Percentiles rank a stretch among this genome's conserved stretches.
These are phyloP conservation scores for Cossypha heuglini DNA, from an alignment of 2,797 vertebrate genomes.

Conservation along the genomic window DNA sequence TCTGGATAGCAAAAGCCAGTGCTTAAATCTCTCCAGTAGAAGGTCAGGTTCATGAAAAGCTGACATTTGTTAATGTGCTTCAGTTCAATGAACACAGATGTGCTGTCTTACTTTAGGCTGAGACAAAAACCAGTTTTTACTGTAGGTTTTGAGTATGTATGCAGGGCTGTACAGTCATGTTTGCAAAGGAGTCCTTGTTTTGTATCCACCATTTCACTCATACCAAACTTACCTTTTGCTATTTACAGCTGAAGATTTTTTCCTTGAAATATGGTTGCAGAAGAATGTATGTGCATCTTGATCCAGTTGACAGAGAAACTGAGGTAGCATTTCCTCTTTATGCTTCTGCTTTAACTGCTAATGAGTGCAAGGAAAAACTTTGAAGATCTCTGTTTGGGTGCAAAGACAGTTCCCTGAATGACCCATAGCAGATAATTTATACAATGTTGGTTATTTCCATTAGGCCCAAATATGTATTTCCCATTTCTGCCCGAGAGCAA, in stretches of 20 bases:
- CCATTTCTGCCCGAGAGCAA: not conserved
- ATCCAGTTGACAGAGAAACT: not conserved
- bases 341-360: not conserved
- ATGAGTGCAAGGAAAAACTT: not conserved
- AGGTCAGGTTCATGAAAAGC: not conserved
- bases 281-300: rapidly evolving
- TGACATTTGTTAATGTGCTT: not conserved
- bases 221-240: not conserved
- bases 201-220: not conserved
- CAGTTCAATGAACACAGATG: rapidly evolving
- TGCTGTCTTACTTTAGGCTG: not conserved
- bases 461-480: not conserved
- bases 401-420: not conserved
- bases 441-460: not conserved
- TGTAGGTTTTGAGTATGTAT: not conserved
- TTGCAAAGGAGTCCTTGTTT: not conserved
- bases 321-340: not conserved
- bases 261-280: not conserved
- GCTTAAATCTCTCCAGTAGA: not conserved
- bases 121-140: not conserved
- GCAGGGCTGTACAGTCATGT: rapidly evolving
- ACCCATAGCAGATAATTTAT: not conserved
- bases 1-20: not conserved
- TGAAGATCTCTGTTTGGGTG: not conserved
- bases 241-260: not conserved